Conservation (phyloP, 2,888 invertebrate species). For the Zeuzera pyrina region DNA sequence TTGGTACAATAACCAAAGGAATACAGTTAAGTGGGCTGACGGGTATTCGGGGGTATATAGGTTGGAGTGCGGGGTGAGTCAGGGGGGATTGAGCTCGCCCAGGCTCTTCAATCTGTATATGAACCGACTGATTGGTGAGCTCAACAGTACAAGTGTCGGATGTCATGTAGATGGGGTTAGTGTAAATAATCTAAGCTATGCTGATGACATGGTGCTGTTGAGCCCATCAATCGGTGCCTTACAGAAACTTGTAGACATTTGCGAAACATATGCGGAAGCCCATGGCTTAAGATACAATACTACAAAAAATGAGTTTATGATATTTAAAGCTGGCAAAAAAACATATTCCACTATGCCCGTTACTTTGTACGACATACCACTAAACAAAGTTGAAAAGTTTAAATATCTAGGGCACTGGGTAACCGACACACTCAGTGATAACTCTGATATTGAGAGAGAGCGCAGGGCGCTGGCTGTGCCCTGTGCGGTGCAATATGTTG, state of each 20-base stretch:
- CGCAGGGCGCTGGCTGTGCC: conserved; percentile 5
- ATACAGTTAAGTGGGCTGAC: conserved; percentile 14
- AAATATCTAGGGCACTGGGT: conserved; percentile 5
- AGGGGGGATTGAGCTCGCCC: conserved; percentile 18
- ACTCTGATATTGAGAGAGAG: conserved; percentile 3
- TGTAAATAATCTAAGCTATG: too few relatives aligned
- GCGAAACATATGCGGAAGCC: conserved; percentile 9
- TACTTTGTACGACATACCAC: neutral
- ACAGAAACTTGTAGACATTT: conserved; percentile 8
- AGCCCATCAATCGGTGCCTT: conserved; percentile 12
- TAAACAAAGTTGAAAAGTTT: conserved; percentile 1
- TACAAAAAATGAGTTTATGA: conserved; percentile 3
- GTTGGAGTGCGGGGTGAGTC: too few relatives aligned
- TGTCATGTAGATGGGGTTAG: too few relatives aligned
- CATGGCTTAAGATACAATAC: conserved; percentile 6
- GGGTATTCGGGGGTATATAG: too few relatives aligned
- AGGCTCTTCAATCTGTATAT: conserved; percentile 10
- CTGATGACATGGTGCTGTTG: too few relatives aligned
- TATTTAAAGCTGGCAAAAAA: conserved; percentile 6
- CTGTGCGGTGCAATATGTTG: conserved; percentile 4
- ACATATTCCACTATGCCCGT: neutral
- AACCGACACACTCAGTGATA: conserved; percentile 1
- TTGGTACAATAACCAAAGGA: conserved; percentile 10
- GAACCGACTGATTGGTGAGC: conserved; percentile 4
- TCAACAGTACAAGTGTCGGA: too few relatives aligned